These are phyloP conservation scores for Aplidium turbinatum DNA, from an alignment of 23 tunicate genomes.

Conservation along the genomic window DNA sequence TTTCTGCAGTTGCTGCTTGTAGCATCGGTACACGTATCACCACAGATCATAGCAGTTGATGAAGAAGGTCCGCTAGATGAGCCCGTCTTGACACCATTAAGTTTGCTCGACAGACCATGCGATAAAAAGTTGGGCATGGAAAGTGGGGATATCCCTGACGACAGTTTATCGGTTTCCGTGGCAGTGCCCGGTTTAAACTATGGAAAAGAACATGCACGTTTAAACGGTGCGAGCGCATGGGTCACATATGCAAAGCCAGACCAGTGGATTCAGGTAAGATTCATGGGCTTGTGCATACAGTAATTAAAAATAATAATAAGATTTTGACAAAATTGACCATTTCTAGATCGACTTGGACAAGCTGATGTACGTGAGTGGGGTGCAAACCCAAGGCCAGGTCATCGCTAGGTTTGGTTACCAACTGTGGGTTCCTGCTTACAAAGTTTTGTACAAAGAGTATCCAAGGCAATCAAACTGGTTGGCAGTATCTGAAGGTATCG, in stretches of 20 bases:
- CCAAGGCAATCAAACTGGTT: conserved; percentile 5
- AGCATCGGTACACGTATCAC: neutral
- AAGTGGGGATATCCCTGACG: conserved; percentile 58
- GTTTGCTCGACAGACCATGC: conserved; percentile 1
- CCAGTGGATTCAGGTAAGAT: conserved; percentile 55
- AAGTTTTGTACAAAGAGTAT: conserved; percentile 32
- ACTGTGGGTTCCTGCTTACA: conserved; percentile 29
- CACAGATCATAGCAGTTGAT: neutral
- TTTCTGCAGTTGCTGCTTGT: conserved; percentile 4
- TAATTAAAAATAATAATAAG: neutral
- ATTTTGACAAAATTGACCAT: neutral
- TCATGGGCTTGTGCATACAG: too few species aligned
- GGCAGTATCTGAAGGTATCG: conserved; percentile 3
- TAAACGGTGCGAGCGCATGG: conserved; percentile 59
- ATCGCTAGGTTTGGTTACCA: neutral
- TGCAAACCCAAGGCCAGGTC: conserved; percentile 39
- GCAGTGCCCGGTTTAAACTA: neutral
- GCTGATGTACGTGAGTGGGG: conserved; percentile 40
- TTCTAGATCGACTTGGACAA: conserved; percentile 41
- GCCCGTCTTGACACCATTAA: neutral
- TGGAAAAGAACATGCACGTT: conserved; percentile 64
- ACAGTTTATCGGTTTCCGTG: conserved; percentile 27
- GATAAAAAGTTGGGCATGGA: conserved; percentile 43
- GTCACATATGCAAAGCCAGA: conserved; percentile 7
- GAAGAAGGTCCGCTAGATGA: neutral